Base-by-base conservation (phyloP, 2,113 vertebrate species). In the Phylloscopus whistleri region DNA sequence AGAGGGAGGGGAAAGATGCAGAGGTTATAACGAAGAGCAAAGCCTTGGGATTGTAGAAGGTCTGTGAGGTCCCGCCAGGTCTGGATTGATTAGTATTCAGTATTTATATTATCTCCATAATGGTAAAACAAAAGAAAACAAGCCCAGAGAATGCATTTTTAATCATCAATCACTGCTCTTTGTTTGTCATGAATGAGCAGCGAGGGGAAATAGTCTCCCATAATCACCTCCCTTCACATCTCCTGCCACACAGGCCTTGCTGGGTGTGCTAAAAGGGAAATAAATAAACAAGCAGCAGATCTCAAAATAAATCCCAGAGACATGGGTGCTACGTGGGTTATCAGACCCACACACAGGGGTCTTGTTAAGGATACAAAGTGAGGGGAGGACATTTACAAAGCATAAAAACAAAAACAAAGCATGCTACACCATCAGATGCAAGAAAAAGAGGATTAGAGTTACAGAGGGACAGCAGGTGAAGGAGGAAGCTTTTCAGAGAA, bases 91-190 rank as follows among this genome's bases (percentile, higher is more conserved):
- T 98, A 98, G 98, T 98, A 98, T 98, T 98, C 98, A 94, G 97
- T 98, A 98, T 98, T 98, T 98, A 98, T 98, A 98, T 98, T 98
- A 98, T 98, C 97, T 97, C 97, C 98, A 98, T 98, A 98, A 98
- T 98, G 98, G 98, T 98, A 98, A 98, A 98, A 98, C 98, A 98
- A 98, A 98, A 97, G 98, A 98, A 98, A 98, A 98, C 98, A 98
- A 98, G 98, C 96, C 91, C 96, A 96, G 97, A 98, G 98, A 98
- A 98, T 98, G 97, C 98, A 98, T 98, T 98, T 98, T 98, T 98
- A 98, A 98, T 98, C 98, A 98, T 98, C 98, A 98, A 98, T 98
- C 98, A 98, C 98, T 98, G 97, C 97, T 98, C 98, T 98, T 98
- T 98, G 98, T 98, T 98, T 98, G 98, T 98, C 97, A 96, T 98